Evolutionary conservation across 1,140 invertebrate genomes (phyloP).

Genomic region (Kradibia gibbosae): DNA sequence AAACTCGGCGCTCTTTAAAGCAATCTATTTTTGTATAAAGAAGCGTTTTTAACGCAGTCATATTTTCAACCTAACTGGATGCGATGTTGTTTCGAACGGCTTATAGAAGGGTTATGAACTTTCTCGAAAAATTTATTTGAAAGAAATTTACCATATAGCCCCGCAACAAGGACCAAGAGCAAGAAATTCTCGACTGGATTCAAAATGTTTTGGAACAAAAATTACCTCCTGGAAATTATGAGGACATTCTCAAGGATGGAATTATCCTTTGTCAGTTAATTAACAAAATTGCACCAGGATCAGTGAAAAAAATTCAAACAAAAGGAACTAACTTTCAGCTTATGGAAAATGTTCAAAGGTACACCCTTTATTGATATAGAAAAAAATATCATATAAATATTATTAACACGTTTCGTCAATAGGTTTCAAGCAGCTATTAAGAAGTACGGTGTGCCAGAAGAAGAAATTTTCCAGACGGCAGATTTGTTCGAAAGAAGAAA

Average conservation of each 20-base stretch:
- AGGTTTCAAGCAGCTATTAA: constrained; percentile 95
- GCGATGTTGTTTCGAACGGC: constrained; percentile 2
- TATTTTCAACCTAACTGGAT: constrained; percentile 37
- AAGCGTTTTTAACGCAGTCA: constrained; percentile 35
- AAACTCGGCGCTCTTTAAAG: constrained; percentile 3
- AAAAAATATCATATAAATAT: background rate
- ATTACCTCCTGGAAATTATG: constrained; percentile 86
- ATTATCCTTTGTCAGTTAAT: constrained; percentile 94
- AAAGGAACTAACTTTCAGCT: constrained; percentile 97
- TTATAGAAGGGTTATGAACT: background rate
- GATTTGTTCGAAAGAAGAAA: constrained; percentile 97
- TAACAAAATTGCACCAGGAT: constrained; percentile 95
- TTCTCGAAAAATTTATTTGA: constrained; percentile 15
- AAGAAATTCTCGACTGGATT: constrained; percentile 93
- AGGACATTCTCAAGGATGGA: constrained; percentile 94
- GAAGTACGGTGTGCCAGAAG: constrained; percentile 94
- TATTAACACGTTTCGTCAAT: constrained; percentile 48
- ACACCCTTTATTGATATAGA: constrained; percentile 6
- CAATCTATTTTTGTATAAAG: constrained; percentile 39
- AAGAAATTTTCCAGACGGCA: constrained; percentile 99
- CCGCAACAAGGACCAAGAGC: constrained; percentile 93
- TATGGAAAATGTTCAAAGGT: constrained; percentile 98
- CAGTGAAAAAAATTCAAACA: constrained; percentile 95
- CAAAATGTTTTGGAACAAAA: constrained; percentile 89
- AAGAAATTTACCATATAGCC: constrained; percentile 72